phyloP scores from a whole-genome alignment of 2,888 invertebrate genomes.

The Crocallis elinguaria region DNA sequence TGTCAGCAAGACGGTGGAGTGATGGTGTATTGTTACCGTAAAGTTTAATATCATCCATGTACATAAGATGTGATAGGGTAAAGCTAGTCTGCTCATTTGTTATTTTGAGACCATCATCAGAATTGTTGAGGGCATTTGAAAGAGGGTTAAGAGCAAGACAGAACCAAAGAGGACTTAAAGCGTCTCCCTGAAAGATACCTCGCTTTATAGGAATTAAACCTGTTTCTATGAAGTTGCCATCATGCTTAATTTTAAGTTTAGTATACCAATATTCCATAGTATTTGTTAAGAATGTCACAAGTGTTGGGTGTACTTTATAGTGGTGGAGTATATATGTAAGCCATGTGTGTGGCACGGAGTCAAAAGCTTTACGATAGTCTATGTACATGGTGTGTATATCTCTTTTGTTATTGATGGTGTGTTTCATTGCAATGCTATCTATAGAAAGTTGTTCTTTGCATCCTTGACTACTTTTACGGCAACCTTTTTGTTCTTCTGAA shows the following conservation, averaged over 20 bases:
- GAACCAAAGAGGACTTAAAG: neutral
- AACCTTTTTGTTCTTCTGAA: neutral
- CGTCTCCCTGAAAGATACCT: conserved; percentile 2
- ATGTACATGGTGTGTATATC: conserved; percentile 15
- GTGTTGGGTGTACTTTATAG: neutral
- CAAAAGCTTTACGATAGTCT: neutral
- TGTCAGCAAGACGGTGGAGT: conserved; percentile 6
- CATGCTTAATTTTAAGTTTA: neutral
- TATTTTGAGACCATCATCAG: too few species aligned
- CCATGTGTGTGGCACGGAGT: neutral
- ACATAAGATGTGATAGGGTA: neutral
- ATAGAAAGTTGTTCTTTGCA: conserved; percentile 26
- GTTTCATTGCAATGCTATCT: conserved; percentile 10
- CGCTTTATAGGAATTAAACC: neutral
- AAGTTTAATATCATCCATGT: neutral
- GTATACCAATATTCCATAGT: neutral
- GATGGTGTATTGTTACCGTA: neutral
- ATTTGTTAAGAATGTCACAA: neutral
- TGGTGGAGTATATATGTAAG: conserved; percentile 16
- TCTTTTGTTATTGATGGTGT: neutral
- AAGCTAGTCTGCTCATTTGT: too few species aligned
- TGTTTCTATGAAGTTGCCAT: neutral
- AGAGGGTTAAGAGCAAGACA: neutral
- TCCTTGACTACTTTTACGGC: conserved; percentile 17
- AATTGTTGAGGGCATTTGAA: neutral